phyloP scores from a whole-genome alignment of 2,888 invertebrate species.

The Laothoe populi region DNA sequence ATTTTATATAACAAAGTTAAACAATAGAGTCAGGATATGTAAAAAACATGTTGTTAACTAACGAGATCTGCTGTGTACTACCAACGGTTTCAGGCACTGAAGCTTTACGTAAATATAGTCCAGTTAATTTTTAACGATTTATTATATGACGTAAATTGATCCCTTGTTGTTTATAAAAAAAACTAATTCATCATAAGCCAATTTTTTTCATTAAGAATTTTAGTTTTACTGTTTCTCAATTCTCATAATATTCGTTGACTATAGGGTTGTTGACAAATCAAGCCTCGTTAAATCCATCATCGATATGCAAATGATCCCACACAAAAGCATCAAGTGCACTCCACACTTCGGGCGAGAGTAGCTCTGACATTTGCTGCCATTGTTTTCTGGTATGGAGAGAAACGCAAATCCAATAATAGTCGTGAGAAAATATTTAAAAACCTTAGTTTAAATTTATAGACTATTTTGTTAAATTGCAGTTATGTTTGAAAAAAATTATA shows the following conservation, averaged over 20 bases:
- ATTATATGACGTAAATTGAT: too few species aligned
- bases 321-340: conserved; percentile 62
- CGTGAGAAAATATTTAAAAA: conserved; percentile 56
- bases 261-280: conserved; percentile 22
- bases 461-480: neutral
- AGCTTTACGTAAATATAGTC: too few species aligned
- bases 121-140: too few species aligned
- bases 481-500: neutral
- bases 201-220: neutral
- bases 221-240: neutral
- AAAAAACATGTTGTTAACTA: too few species aligned
- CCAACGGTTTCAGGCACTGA: too few species aligned
- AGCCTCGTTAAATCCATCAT: conserved; percentile 49
- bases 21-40: too few species aligned
- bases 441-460: neutral
- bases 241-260: conserved; percentile 18
- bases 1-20: too few species aligned
- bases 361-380: conserved; percentile 67
- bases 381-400: conserved; percentile 57
- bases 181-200: neutral
- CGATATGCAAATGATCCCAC: conserved; percentile 79
- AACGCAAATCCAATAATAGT: conserved; percentile 37
- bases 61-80: too few species aligned
- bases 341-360: conserved; percentile 52
- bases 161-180: too few species aligned